Evolutionary conservation across 2,888 invertebrate genomes (phyloP).

Genomic region (Lasioglossum villosulum): DNA sequence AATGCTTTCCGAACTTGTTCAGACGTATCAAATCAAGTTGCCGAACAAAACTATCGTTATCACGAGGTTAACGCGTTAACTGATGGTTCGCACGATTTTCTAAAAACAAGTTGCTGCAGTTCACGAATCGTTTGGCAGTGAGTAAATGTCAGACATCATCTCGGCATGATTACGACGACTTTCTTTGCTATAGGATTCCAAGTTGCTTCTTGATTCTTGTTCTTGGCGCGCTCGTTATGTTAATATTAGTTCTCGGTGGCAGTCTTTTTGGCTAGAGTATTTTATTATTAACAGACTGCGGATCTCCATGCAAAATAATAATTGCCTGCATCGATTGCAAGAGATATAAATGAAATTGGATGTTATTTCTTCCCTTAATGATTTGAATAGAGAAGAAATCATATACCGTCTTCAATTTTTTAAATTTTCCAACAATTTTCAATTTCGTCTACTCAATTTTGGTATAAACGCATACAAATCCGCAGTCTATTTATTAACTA

Average conservation of each 20-base stretch:
- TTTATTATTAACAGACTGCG: background rate
- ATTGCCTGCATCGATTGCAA: too few species aligned
- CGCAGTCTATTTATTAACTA: background rate
- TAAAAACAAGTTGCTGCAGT: background rate
- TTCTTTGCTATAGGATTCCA: background rate
- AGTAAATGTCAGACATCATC: background rate
- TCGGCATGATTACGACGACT: background rate
- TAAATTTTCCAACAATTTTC: too few species aligned
- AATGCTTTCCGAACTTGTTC: background rate
- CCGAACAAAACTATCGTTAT: slow-evolving; percentile 17
- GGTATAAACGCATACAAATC: too few species aligned
- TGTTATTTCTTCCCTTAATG: too few species aligned
- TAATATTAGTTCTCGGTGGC: background rate
- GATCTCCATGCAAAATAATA: too few species aligned
- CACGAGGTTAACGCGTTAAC: slow-evolving; percentile 14
- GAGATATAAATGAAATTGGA: too few species aligned
- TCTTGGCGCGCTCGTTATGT: background rate
- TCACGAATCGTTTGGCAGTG: background rate
- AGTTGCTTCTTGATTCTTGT: background rate
- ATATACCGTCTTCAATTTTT: too few species aligned
- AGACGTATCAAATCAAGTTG: slow-evolving; percentile 7
- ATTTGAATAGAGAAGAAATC: too few species aligned
- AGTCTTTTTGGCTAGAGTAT: background rate
- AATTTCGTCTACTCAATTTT: too few species aligned
- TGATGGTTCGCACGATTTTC: background rate